phyloP scores from a whole-genome alignment of 2,888 invertebrate genomes.

The Lampropteryx suffumata region DNA sequence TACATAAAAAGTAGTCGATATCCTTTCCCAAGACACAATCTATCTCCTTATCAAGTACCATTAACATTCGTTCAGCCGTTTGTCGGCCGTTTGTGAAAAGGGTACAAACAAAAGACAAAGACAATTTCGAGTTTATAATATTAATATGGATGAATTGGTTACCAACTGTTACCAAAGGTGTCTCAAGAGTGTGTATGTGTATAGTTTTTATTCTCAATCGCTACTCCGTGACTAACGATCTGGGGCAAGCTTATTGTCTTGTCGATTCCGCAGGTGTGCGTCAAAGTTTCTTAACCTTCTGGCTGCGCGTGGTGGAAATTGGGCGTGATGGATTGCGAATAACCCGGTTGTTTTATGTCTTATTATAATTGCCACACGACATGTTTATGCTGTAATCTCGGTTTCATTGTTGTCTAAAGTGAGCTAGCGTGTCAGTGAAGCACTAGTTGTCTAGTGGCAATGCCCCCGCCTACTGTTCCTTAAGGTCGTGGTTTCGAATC shows the following conservation, averaged over 20 bases:
- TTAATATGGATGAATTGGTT: too few species aligned
- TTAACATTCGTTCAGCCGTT: too few species aligned
- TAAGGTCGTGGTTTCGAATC: too few species aligned
- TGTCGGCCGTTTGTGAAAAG: too few species aligned
- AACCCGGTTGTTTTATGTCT: slow-evolving; percentile 15
- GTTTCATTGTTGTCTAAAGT: background rate
- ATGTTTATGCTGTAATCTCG: background rate
- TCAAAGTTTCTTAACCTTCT: slow-evolving; percentile 22
- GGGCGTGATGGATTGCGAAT: slow-evolving; percentile 14
- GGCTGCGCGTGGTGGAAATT: slow-evolving; percentile 6
- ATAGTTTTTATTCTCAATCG: slow-evolving; percentile 17
- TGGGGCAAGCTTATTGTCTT: slow-evolving; percentile 22
- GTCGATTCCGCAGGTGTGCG: slow-evolving; percentile 24
- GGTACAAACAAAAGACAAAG: too few species aligned
- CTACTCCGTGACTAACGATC: slow-evolving; percentile 19
- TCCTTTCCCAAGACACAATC: too few species aligned
- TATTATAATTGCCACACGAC: background rate
- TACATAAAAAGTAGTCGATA: too few species aligned
- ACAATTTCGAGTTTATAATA: too few species aligned
- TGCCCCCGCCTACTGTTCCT: too few species aligned
- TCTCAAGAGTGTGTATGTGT: slow-evolving; percentile 9
- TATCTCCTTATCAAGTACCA: too few species aligned
- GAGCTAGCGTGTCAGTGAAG: too few species aligned
- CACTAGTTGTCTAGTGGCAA: too few species aligned
- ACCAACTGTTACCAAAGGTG: background rate